Evolutionary conservation across 2,113 vertebrate species (phyloP).

Genomic region (Prunella himalayana): DNA sequence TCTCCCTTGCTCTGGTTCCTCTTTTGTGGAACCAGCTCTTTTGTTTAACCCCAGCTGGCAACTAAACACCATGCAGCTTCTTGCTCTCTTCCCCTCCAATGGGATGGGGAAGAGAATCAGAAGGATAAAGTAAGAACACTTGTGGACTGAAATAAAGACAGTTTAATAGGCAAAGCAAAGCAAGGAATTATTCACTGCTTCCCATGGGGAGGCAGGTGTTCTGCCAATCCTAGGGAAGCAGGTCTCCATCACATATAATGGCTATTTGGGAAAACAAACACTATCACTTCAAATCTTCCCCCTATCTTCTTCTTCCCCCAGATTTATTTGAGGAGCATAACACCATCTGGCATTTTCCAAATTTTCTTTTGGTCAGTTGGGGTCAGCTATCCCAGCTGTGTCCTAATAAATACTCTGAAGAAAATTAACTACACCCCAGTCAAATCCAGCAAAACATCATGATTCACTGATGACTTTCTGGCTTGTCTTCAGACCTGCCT

Average conservation of each 20-base stretch:
- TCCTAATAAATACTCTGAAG: background rate
- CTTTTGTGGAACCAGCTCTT: background rate
- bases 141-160: background rate
- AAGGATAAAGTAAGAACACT: background rate
- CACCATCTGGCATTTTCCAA: background rate
- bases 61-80: background rate
- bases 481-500: background rate
- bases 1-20: background rate
- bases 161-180: background rate
- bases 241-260: background rate
- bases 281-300: background rate
- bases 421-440: background rate
- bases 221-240: background rate
- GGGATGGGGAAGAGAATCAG: background rate
- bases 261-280: background rate
- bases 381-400: background rate
- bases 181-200: background rate
- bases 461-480: background rate
- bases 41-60: background rate
- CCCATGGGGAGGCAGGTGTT: background rate
- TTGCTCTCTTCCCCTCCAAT: background rate
- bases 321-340: background rate
- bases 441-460: background rate
- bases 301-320: background rate
- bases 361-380: background rate